These are phyloP conservation scores for Baccha elongata DNA, from an alignment of 2,888 invertebrate species.

Conservation along the genomic window DNA sequence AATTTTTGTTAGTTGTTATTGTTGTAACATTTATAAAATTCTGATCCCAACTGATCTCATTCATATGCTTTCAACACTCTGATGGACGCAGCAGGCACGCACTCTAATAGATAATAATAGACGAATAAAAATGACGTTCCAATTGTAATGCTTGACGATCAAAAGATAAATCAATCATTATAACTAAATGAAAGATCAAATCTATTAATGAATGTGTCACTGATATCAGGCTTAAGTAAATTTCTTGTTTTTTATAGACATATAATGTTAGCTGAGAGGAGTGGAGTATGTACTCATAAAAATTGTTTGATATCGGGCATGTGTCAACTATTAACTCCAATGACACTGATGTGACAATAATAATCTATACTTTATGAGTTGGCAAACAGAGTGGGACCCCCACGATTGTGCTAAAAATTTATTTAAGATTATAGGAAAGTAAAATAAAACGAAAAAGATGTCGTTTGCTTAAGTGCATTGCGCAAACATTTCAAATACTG, in stretches of 20 bases:
- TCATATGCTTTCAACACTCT: conserved; percentile 28
- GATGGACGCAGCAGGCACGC: background rate
- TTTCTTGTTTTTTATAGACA: background rate
- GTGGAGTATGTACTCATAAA: conserved; percentile 13
- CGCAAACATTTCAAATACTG: background rate
- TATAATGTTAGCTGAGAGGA: conserved; percentile 13
- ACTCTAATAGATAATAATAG: conserved; percentile 38
- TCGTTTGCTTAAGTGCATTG: background rate
- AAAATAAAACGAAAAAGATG: background rate
- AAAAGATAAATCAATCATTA: conserved; percentile 69
- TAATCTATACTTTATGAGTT: conserved; percentile 52
- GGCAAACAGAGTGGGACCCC: conserved; percentile 35
- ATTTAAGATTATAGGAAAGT: background rate
- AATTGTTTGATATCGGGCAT: conserved; percentile 17
- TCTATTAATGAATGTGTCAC: conserved; percentile 54
- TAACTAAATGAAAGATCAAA: conserved; percentile 44
- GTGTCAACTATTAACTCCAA: conserved; percentile 54
- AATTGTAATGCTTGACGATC: conserved; percentile 51
- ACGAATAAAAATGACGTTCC: conserved; percentile 58
- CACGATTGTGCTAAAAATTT: background rate
- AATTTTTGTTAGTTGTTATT: conserved; percentile 13
- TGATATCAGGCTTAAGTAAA: conserved; percentile 33
- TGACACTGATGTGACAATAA: conserved; percentile 70
- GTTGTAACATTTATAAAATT: background rate
- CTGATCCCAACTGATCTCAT: conserved; percentile 29